Base-by-base conservation (phyloP, 2,888 invertebrate species). In the Diarsia brunnea region DNA sequence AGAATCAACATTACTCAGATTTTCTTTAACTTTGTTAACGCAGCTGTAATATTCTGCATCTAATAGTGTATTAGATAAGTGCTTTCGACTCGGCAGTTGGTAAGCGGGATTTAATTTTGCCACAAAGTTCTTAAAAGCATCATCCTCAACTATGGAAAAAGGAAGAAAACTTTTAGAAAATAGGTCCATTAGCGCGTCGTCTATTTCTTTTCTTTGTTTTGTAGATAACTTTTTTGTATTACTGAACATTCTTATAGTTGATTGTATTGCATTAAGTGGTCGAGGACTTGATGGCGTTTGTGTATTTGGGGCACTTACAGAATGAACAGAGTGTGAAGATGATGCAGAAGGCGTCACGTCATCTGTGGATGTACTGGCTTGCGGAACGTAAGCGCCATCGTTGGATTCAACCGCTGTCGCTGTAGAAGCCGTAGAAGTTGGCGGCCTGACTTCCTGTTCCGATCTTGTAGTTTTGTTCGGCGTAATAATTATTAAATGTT, bases 101-200 rank as follows among this genome's bases (percentile, higher is more conserved):
- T 65, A 65, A 65, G 45, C 47, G 24, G 64, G 64, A 19, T 65
- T 65, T 24, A 65, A 24, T 24, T 65, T 16, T 65, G 45, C 64
- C 4, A 65, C 64, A 47, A 65, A 47, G 16, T 65, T 65, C 16
- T 10, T 47, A 19, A 65, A 47, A 65, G 7, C 8, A 16, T 65
- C 47, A 47, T 65, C 47, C 45, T 47, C 64, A 47, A 47, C 45
- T 14, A 65, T 65, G 16, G 24, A 65, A 27, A 65, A 65, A 19
- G 65, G 65, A 27, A 65, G 55, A 65, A 65, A 65, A 27, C 19
- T 27, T 65, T 65, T 49, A 65, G 65, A 65, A 65, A 65, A 65
- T 19, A 65, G 49, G 19, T 19, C 19, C 49, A 65, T 65, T 65
- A 65, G 19, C 19, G 47, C 27, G 49, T 49, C 65, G 19, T 65